These are phyloP conservation scores for Bombus waltoni DNA, from an alignment of 1,140 invertebrate species.

Conservation along the genomic window DNA sequence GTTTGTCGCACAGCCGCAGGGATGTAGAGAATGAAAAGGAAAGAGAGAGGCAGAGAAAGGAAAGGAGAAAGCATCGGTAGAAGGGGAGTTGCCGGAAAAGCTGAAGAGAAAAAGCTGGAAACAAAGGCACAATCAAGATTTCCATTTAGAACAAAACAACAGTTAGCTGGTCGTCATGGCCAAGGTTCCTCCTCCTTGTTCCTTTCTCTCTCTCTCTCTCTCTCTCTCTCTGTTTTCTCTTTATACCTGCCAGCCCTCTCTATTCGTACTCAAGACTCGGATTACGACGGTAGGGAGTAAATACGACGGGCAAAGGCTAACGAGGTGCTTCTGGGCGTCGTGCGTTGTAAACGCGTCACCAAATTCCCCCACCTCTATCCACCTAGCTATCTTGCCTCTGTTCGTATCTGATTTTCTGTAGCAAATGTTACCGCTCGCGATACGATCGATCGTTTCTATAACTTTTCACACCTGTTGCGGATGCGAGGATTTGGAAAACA, in stretches of 20 bases:
- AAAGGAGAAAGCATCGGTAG: background rate
- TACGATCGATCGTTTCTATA: conserved; percentile 39
- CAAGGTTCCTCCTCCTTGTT: conserved; percentile 8
- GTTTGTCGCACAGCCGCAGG: background rate
- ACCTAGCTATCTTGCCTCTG: too few relatives aligned
- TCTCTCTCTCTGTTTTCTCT: background rate
- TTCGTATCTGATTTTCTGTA: conserved; percentile 56
- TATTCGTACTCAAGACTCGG: background rate
- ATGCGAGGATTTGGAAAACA: background rate
- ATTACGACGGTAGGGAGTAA: conserved; percentile 13
- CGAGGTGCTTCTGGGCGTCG: conserved; percentile 5
- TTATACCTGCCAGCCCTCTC: background rate
- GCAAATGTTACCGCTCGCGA: background rate
- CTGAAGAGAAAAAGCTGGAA: conserved; percentile 33
- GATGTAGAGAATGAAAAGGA: background rate
- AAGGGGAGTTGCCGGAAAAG: conserved; percentile 25
- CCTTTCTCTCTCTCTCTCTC: background rate
- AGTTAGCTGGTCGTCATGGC: conserved; percentile 56
- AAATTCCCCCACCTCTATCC: conserved; percentile 19
- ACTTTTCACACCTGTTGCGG: conserved; percentile 52
- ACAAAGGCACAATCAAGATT: conserved; percentile 69
- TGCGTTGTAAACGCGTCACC: conserved; percentile 18
- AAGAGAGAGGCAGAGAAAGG: background rate
- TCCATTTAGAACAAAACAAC: conserved; percentile 64
- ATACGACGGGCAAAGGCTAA: conserved; percentile 22